Base-by-base conservation (phyloP, 2,113 vertebrate genomes). In the Rattus rattus region DNA sequence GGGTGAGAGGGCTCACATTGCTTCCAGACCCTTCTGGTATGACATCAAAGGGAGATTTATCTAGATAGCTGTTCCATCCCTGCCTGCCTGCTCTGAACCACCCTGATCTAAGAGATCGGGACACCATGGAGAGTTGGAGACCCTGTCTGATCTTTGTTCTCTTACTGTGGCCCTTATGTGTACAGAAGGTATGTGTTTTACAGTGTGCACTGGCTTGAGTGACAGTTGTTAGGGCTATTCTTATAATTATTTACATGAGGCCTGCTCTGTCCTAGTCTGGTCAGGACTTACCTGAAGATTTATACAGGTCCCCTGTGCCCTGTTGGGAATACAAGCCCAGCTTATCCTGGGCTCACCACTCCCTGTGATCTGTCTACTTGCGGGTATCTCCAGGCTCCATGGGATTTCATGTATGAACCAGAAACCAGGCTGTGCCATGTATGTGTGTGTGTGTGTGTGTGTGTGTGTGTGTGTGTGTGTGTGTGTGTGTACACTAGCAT, bases 31-130 rank as follows among this genome's bases (percentile, higher is more conserved):
- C 30, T 33, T 17, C 49, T 70, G 13, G 7, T 39, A n/a, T 65
- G 43, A 28, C 43, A 80, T 36, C 22, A 11, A 43, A n/a, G 47
- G 28, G 54, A 24, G 56, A 43, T 12, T 70, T 0, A 61, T 49
- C 69, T 88, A 61, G 49, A 17, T 6, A 26, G 0, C 14, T 7
- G 3, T 22, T 6, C 20, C 39, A 0, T 0, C 36, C n/a, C 22
- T 2, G 11, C 13, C 49, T 92, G 65, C 61, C 0, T 33, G 14
- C 20, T 56, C n/a, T 17, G 24, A 28, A 14, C 19, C 13, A 49
- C 54, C 33, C 36, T 54, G 17, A 20, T 36, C 43, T 19, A 26
- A 20, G 30, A 16, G 39, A 8, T 11, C 30, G 12, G 30, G 5
- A 61, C 13, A 7, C 19, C 20, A 7, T 20, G 39, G 17, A 47